A percentile compares a stretch with the other conserved stretches of the same genome.
Conservation (phyloP, 2,113 vertebrate species). For the Brachyhypopomus gauderio region DNA sequence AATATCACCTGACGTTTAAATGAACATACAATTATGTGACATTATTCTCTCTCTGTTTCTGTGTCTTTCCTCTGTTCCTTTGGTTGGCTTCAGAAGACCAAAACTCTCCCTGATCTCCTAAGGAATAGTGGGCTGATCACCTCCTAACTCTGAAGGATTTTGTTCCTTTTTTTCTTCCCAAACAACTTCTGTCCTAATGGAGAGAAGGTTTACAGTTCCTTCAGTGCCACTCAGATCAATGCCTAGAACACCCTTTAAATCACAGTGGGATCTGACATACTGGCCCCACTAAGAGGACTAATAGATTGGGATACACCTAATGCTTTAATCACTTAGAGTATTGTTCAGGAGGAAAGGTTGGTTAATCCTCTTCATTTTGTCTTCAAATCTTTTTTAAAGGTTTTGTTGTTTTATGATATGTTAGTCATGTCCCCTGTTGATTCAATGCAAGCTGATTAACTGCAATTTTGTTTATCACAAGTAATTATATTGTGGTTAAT, state of each 20-base stretch:
- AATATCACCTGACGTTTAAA: background rate
- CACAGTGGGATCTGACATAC: background rate
- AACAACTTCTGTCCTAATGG: background rate
- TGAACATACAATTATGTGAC: background rate
- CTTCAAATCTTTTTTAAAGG: background rate
- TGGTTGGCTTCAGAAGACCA: too few species aligned
- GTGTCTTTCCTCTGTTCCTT: background rate
- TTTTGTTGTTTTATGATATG: conserved; percentile 28
- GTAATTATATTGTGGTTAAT: conserved; percentile 57
- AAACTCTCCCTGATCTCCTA: too few species aligned
- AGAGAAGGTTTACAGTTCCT: conserved; percentile 16
- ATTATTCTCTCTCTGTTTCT: background rate
- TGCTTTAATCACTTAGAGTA: background rate
- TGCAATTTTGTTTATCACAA: conserved; percentile 51
- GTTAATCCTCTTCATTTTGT: background rate
- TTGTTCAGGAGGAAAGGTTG: background rate
- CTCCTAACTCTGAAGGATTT: background rate
- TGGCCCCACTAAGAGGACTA: background rate
- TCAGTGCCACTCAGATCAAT: conserved; percentile 13
- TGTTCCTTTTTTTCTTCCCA: background rate
- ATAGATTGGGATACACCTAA: background rate
- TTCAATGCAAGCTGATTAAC: conserved; percentile 45
- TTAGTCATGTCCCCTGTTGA: conserved; percentile 23
- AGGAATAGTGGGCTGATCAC: too few species aligned
- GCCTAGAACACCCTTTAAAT: conserved; percentile 9